These are phyloP conservation scores for Callospermophilus lateralis DNA, from an alignment of 2,113 vertebrate species.

Conservation along the genomic window DNA sequence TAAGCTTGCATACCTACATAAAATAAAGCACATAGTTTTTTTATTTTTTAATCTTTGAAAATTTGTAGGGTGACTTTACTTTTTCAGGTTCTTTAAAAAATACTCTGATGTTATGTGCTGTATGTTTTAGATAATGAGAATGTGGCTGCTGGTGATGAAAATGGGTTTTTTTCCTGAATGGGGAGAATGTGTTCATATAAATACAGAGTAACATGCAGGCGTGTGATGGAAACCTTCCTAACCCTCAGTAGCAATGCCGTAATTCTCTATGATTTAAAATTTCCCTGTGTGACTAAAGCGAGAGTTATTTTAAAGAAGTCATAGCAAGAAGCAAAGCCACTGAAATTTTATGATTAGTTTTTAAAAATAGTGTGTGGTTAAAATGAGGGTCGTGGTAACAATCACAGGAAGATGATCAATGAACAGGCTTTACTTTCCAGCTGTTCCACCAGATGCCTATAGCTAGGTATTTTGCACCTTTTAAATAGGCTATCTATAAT, in stretches of 20 bases:
- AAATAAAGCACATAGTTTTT: slow-evolving; percentile 34
- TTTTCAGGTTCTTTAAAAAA: slow-evolving; percentile 45
- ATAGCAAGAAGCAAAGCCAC: slow-evolving; percentile 59
- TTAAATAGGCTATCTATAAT: neutral
- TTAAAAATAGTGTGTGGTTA: neutral
- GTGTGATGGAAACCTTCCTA: neutral
- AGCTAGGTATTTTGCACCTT: slow-evolving; percentile 53
- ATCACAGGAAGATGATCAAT: slow-evolving; percentile 7
- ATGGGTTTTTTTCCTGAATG: neutral
- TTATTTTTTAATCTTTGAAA: neutral
- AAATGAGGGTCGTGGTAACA: neutral
- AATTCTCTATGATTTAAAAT: slow-evolving; percentile 34
- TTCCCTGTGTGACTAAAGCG: slow-evolving; percentile 43
- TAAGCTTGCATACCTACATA: slow-evolving; percentile 15
- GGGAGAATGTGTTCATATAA: slow-evolving; percentile 24
- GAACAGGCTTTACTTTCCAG: slow-evolving; percentile 17
- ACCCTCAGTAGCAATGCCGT: neutral
- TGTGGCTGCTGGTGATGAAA: slow-evolving; percentile 25
- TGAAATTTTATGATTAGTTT: slow-evolving; percentile 34
- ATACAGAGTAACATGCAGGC: neutral
- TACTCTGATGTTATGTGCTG: neutral
- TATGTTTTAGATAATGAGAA: slow-evolving; percentile 46
- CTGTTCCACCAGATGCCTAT: slow-evolving; percentile 60
- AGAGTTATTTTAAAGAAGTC: slow-evolving; percentile 34
- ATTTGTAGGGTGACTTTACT: neutral